Percentiles rank a stretch among this genome's conserved stretches.
Evolutionary conservation across 1,140 invertebrate genomes (phyloP).

Genomic region (Meloidogyne chitwoodi): DNA sequence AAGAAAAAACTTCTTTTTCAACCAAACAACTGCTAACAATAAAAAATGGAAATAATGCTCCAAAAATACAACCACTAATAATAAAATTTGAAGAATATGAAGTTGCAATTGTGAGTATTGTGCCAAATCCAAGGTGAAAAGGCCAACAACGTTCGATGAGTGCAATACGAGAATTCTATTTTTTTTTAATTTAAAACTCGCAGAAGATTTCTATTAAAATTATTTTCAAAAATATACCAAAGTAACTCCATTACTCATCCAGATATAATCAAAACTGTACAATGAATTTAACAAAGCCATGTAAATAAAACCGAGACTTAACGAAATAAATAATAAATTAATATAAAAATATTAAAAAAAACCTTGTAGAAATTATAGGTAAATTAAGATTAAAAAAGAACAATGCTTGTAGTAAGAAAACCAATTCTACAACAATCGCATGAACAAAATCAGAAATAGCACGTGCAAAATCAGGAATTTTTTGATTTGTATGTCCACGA

Average conservation of each 20-base stretch:
- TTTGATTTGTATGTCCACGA: constrained; percentile 20
- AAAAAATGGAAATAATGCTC: constrained; percentile 52
- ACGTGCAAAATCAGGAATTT: constrained; percentile 32
- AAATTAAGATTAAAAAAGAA: constrained; percentile 38
- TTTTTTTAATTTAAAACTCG: no score
- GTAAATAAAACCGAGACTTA: constrained; percentile 43
- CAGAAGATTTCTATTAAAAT: not conserved
- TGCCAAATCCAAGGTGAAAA: constrained; percentile 53
- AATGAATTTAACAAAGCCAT: constrained; percentile 51
- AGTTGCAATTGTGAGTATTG: constrained; percentile 39
- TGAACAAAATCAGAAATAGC: constrained; percentile 47
- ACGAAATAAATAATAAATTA: not conserved
- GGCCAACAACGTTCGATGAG: constrained; percentile 42
- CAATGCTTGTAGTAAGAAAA: constrained; percentile 49
- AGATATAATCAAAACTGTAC: constrained; percentile 54
- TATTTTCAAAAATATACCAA: constrained; percentile 16
- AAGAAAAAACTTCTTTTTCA: not conserved
- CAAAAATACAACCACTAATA: constrained; percentile 49
- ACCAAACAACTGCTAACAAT: constrained; percentile 44
- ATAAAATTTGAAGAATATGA: constrained; percentile 32
- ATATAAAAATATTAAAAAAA: not conserved
- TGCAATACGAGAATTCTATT: constrained; percentile 16
- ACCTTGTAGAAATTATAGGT: constrained; percentile 30
- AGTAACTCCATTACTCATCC: constrained; percentile 41
- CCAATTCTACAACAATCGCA: constrained; percentile 44